phyloP scores from a whole-genome alignment of 2,888 invertebrate species.

The Spilarctia lutea region DNA sequence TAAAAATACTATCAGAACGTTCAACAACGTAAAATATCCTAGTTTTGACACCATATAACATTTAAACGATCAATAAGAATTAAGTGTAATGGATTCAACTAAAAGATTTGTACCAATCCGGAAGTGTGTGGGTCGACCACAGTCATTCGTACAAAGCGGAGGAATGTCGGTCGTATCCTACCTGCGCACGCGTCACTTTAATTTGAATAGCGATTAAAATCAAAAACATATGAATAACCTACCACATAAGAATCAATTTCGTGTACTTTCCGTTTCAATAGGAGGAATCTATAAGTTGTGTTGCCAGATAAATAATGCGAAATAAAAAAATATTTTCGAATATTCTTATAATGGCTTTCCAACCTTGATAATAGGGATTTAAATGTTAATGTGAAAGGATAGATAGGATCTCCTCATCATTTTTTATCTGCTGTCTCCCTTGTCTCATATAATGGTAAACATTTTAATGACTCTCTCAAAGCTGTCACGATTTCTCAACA shows the following conservation, averaged over 20 bases:
- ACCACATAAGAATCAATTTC: conserved; percentile 28
- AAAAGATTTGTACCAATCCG: conserved; percentile 70
- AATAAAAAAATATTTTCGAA: conserved; percentile 32
- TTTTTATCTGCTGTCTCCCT: conserved; percentile 11
- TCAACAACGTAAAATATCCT: conserved; percentile 13
- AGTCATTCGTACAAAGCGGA: conserved; percentile 71
- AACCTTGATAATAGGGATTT: conserved; percentile 34
- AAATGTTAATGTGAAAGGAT: conserved; percentile 29
- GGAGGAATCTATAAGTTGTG: conserved; percentile 16
- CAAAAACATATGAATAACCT: conserved; percentile 21
- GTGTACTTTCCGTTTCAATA: not conserved
- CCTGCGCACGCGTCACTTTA: conserved; percentile 63
- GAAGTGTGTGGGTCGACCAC: conserved; percentile 77
- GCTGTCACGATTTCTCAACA: conserved; percentile 3
- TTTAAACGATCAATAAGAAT: conserved; percentile 58
- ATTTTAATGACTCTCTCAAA: conserved; percentile 7
- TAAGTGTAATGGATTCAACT: conserved; percentile 58
- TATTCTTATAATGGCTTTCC: conserved; percentile 27
- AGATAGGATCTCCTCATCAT: conserved; percentile 28
- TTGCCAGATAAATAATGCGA: conserved; percentile 27
- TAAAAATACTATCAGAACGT: conserved; percentile 14
- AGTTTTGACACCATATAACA: conserved; percentile 48
- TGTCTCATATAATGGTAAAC: conserved; percentile 15
- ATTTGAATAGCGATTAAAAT: conserved; percentile 18
- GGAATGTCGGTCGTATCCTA: conserved; percentile 76